Base-by-base conservation (phyloP, 2,888 invertebrate genomes). In the Apotomis turbidana region DNA sequence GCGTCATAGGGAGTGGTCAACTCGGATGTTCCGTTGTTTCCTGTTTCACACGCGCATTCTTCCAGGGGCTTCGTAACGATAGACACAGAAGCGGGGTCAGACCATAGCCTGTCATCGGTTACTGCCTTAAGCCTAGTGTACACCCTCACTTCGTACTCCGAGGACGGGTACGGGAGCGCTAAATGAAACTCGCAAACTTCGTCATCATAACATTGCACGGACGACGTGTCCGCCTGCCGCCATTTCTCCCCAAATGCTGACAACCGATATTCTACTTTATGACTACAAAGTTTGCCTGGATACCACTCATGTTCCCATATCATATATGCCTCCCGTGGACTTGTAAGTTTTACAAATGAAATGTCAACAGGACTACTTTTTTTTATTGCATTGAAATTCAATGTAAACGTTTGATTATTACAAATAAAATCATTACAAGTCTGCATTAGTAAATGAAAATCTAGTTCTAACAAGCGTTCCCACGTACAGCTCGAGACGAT, bases 151-250 rank as follows among this genome's bases (percentile, higher is more conserved):
- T 63, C 63, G 41, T 62, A 62, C 36, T 52, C n/a, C 4, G 52
- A 3, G 52, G 36, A 51, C 3, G 63, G 52, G 13, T 38, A 63
- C 13, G 52, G 63, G 13, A 63, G 63, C 5, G 38, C n/a, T 13
- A 62, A n/a, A 4, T 10, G n/a, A 1, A 51, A 8, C 36, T 36
- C 8, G 51, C 51, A 62, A 3, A 49, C 9, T 3, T 2, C 3
- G 12, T 6, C 5, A 4, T 9, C 10, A 41, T 41, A 41, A 15
- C 62, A 62, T n/a, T 9, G 49, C 62, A 51, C 51, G 9, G 46
- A 10, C 6, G 62, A 62, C 9, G 51, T 51, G 62, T 62, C 36
- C 62, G 3, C 51, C 51, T n/a, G 13, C 49, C 38, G 51, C 62
- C 62, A 62, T n/a, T 38, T 13, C 4, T 12, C 57, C 27, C 57